Evolutionary conservation across 2,888 invertebrate genomes (phyloP).

Genomic region (Drosophila histrio): DNA sequence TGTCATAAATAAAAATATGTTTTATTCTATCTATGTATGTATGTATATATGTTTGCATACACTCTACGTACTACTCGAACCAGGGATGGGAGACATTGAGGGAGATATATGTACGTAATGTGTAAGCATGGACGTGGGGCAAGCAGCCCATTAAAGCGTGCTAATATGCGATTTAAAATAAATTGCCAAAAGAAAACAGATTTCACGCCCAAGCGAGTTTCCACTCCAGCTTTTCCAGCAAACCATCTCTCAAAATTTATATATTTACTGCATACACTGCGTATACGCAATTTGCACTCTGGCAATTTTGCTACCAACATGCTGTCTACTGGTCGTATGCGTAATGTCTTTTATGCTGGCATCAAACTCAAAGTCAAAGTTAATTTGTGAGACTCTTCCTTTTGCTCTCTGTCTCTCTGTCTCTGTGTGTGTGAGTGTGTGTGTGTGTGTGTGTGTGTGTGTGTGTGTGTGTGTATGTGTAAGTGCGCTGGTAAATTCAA

Average conservation of each 20-base stretch:
- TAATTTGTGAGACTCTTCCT: conserved; percentile 50
- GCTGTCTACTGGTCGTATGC: conserved; percentile 55
- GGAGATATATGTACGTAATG: too few species aligned
- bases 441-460: conserved; percentile 6
- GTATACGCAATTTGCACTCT: conserved; percentile 49
- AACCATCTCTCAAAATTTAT: not conserved
- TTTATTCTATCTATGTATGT: conserved; percentile 66
- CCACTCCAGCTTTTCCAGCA: not conserved
- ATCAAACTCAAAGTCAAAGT: conserved; percentile 67
- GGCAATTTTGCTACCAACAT: conserved; percentile 10
- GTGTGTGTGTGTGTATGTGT: not conserved
- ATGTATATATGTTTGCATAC: too few species aligned
- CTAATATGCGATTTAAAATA: conserved; percentile 65
- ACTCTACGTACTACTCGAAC: conserved; percentile 1
- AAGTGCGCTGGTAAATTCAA: conserved; percentile 57
- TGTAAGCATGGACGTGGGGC: not conserved
- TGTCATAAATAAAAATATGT: conserved; percentile 70
- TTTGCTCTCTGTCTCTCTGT: conserved; percentile 19
- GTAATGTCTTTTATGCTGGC: conserved; percentile 67
- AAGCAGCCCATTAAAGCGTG: conserved; percentile 56
- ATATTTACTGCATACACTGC: conserved; percentile 24
- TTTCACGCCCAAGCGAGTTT: conserved; percentile 47
- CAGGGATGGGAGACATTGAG: not conserved
- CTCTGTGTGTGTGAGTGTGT: not conserved
- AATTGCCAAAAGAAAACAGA: conserved; percentile 60